Percentiles rank a stretch among this genome's conserved stretches.
Evolutionary conservation across 1,140 invertebrate species (phyloP).

Genomic region (Hyposmocoma kahamanoa): DNA sequence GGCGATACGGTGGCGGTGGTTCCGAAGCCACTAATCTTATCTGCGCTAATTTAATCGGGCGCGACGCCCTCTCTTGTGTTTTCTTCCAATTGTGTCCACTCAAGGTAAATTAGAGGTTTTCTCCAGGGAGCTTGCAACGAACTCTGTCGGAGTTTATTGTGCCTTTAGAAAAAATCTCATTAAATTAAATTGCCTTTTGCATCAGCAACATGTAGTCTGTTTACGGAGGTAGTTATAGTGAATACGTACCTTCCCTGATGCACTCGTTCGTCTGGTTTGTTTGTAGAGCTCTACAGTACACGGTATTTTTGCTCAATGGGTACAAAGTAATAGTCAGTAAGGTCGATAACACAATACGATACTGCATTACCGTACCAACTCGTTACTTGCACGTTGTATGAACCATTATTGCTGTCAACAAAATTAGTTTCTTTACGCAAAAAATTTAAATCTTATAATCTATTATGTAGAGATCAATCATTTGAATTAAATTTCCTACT

Average conservation of each 20-base stretch:
- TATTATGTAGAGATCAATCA: too few species aligned
- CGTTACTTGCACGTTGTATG: too few species aligned
- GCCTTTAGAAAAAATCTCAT: conserved; percentile 20
- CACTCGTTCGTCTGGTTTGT: conserved; percentile 4
- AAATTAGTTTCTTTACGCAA: too few species aligned
- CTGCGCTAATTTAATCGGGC: conserved; percentile 62
- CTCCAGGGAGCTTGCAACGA: conserved; percentile 46
- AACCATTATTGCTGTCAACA: too few species aligned
- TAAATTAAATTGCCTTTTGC: conserved; percentile 8
- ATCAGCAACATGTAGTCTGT: not conserved
- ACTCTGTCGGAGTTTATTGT: conserved; percentile 37
- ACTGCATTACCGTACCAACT: too few species aligned
- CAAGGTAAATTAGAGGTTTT: conserved; percentile 67
- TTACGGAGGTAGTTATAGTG: not conserved
- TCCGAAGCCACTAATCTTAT: conserved; percentile 61
- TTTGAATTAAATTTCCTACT: too few species aligned
- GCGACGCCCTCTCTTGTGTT: conserved; percentile 65
- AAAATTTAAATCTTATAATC: too few species aligned
- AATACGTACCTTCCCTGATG: conserved; percentile 2
- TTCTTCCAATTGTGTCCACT: conserved; percentile 70
- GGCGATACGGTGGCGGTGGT: conserved; percentile 25
- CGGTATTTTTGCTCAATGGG: not conserved
- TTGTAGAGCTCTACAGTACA: conserved; percentile 1
- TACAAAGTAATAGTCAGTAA: not conserved
- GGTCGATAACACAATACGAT: not conserved